Conservation (phyloP, 2,113 vertebrate species). For the Dicrurus megarhynchus region DNA sequence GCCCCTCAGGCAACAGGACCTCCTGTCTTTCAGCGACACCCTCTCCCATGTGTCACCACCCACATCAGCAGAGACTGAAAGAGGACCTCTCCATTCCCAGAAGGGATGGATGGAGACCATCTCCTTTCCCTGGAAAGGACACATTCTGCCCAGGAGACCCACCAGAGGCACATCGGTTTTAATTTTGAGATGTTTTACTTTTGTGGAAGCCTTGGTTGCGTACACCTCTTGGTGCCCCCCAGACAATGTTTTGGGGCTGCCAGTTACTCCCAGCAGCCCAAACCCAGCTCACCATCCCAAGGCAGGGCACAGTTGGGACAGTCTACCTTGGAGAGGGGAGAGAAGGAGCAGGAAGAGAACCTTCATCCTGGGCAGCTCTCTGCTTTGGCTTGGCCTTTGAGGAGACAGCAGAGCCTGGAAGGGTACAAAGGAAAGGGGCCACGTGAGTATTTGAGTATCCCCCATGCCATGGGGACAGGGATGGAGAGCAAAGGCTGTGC, state of each 20-base stretch:
- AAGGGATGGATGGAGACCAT: background rate
- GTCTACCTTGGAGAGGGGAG: constrained; percentile 52
- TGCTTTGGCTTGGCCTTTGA: background rate
- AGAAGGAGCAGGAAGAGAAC: constrained; percentile 45
- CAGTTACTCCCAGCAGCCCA: background rate
- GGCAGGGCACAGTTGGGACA: background rate
- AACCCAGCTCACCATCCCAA: background rate
- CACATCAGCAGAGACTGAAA: background rate
- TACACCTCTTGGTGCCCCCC: background rate
- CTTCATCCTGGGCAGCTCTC: background rate
- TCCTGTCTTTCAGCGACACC: background rate
- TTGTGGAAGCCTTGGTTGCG: background rate
- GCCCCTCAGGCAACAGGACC: background rate
- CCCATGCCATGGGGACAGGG: background rate
- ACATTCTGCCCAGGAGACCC: background rate
- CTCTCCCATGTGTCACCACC: background rate
- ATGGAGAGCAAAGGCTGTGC: background rate
- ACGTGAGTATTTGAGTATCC: background rate
- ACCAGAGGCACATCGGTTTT: background rate
- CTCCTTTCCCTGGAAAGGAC: background rate
- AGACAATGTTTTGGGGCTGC: background rate
- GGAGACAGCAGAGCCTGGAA: background rate
- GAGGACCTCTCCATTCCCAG: background rate
- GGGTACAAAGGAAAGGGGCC: background rate
- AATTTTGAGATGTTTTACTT: background rate